Base-by-base conservation (phyloP, 2,888 invertebrate genomes). In the Tachystola acroxantha region DNA sequence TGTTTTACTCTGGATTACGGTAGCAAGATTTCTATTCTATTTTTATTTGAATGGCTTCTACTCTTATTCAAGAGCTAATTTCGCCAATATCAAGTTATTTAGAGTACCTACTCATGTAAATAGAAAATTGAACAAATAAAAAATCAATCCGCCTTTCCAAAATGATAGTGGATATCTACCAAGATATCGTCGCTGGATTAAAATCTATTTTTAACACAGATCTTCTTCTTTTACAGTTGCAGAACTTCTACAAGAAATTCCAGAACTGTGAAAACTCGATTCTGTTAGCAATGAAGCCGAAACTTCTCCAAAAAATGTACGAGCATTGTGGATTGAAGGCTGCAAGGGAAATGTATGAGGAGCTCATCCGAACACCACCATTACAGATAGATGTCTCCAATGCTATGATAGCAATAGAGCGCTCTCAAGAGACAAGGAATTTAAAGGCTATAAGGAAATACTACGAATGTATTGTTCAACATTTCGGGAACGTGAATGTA, bases 401-500 rank as follows among this genome's bases (percentile, higher is more conserved):
- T 40, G 85, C 88, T 54, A 93, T 92, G 91, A 88, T 88, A 40
- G 71, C 81, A 11, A 73, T 90, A 40, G 90, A 90, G 60, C 64
- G 63, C 34, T 52, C 58, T 7, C 88, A 89, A 59, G 71, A 74
- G 2, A 74, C 72, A 28, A 61, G 68, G 0, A 87, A 88, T 51
- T 47, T 81, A 0, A 88, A 89, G 45, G 68, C 73, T 40, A 84
- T 90, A 47, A 88, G 91, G 34, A 85, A 88, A 58, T 91, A 89
- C 47, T 89, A 90, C 62, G 91, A 92, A 59, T 86, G 89, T 46
- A 88, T 91, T 20, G 85, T 89, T 10, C 77, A 88, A 37, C 91
- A 92, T 45, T 93, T 93, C 70, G 94, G 94, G 0, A 82, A 82
- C 50, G 80, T 77, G 2, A 88, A 90, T 61, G 76, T 89, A 3